These are phyloP conservation scores for Corbicula japonica DNA, from an alignment of 2,888 invertebrate genomes.

Conservation along the genomic window DNA sequence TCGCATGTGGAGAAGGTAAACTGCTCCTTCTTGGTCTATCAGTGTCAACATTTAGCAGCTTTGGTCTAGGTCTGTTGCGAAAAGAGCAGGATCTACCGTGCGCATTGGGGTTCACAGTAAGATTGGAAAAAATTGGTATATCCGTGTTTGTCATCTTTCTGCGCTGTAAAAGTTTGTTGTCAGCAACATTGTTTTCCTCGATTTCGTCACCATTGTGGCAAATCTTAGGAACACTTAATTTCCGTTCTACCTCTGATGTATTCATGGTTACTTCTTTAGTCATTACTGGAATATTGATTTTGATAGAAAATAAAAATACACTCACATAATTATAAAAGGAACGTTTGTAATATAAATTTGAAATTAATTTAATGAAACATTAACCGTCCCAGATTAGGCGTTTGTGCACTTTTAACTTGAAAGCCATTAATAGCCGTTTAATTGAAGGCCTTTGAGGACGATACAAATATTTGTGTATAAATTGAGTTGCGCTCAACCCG, in stretches of 20 bases:
- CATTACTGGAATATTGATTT: conserved; percentile 53
- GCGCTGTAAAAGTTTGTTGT: conserved; percentile 49
- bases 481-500: too few relatives aligned
- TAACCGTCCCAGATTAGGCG: too few relatives aligned
- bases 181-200: conserved; percentile 14
- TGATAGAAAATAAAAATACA: too few relatives aligned
- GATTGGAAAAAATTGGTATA: conserved; percentile 23
- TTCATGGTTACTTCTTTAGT: conserved; percentile 55
- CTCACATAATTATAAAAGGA: too few relatives aligned
- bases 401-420: too few relatives aligned
- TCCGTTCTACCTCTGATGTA: conserved; percentile 32
- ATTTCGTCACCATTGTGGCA: conserved; percentile 46
- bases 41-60: conserved; percentile 65
- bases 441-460: too few relatives aligned
- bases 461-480: too few relatives aligned
- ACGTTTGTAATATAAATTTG: too few relatives aligned
- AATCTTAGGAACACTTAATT: conserved; percentile 58
- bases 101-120: conserved; percentile 68
- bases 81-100: conserved; percentile 82
- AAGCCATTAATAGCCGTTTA: too few relatives aligned
- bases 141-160: conserved; percentile 52
- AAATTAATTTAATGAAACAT: too few relatives aligned
- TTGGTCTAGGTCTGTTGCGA: conserved; percentile 76
- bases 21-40: conserved; percentile 74
- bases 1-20: conserved; percentile 69